These are phyloP conservation scores for Ceyx cyanopectus DNA, from an alignment of 2,113 vertebrate genomes.

Conservation along the genomic window DNA sequence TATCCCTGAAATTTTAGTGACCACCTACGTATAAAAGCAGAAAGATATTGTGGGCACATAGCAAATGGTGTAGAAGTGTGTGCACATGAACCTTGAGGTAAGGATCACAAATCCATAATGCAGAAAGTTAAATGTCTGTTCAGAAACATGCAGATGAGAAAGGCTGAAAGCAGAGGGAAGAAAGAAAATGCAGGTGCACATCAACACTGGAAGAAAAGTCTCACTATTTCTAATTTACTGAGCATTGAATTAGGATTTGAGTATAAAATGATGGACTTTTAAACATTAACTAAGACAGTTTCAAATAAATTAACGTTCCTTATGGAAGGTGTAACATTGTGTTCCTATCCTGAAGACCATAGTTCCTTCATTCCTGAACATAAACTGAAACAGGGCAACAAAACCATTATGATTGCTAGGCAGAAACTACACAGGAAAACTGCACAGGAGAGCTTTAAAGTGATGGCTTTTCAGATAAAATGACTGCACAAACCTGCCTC, in stretches of 20 bases:
- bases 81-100: background rate
- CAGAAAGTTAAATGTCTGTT: background rate
- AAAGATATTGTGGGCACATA: background rate
- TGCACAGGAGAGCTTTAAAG: background rate
- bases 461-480: background rate
- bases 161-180: background rate
- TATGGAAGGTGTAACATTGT: background rate
- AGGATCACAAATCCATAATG: background rate
- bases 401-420: background rate
- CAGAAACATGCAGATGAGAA: background rate
- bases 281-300: background rate
- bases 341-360: background rate
- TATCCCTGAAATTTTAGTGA: background rate
- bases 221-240: background rate
- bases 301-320: background rate
- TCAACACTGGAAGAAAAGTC: background rate
- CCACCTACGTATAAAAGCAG: background rate
- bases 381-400: background rate
- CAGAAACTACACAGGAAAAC: background rate
- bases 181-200: background rate
- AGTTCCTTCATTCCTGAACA: background rate
- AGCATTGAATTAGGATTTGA: background rate
- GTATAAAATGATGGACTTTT: background rate
- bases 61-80: background rate
- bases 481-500: background rate